Evolutionary conservation across 2,797 vertebrate genomes (phyloP).

Genomic region (Otolemur crassicaudatus): DNA sequence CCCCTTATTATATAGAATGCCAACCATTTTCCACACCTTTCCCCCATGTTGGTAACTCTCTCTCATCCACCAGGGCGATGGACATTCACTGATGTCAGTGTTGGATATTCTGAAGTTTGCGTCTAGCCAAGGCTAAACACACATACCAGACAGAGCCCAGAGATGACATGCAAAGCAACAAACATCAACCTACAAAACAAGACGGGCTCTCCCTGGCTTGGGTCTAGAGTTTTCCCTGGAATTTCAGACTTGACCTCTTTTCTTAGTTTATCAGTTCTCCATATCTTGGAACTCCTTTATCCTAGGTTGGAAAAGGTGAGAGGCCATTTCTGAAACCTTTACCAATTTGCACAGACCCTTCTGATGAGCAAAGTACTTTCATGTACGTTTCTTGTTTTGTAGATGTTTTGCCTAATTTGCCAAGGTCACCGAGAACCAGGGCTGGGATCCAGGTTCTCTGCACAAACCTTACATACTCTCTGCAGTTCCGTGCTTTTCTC

Average conservation of each 20-base stretch:
- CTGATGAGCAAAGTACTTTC: neutral
- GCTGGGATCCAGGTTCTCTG: neutral
- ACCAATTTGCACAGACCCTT: neutral
- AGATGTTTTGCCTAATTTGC: neutral
- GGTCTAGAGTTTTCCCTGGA: neutral
- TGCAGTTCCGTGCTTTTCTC: neutral
- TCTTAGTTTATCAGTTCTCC: slow-evolving; percentile 16
- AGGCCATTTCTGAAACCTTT: neutral
- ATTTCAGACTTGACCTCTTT: slow-evolving; percentile 61
- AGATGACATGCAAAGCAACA: neutral
- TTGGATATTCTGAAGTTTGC: neutral
- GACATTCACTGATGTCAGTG: neutral
- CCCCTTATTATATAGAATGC: neutral
- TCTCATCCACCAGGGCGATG: neutral
- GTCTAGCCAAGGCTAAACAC: neutral
- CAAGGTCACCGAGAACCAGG: neutral
- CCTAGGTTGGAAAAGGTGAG: neutral
- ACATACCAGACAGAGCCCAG: neutral
- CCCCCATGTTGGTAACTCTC: neutral
- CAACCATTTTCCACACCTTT: neutral
- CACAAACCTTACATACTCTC: neutral
- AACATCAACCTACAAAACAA: neutral
- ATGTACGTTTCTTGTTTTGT: neutral
- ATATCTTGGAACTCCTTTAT: neutral
- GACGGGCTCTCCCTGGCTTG: neutral